Evolutionary conservation across 2,888 invertebrate species (phyloP).

Genomic region (Watsonalla cultraria): DNA sequence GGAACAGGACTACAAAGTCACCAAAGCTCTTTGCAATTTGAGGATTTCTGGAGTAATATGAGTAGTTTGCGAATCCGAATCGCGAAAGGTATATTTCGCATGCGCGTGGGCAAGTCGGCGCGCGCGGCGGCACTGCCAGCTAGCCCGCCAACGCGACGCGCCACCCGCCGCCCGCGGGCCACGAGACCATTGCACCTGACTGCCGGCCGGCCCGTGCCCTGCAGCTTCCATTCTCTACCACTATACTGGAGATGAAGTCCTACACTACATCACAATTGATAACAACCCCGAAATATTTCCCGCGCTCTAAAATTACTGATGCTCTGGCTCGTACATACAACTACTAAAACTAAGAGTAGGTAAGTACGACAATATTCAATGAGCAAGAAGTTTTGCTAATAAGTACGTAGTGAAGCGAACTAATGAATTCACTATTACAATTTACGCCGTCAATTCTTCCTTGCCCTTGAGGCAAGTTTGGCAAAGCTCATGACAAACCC

Average conservation of each 20-base stretch:
- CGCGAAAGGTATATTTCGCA: slow-evolving; percentile 57
- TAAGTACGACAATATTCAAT: no score
- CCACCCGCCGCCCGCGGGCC: slow-evolving; percentile 18
- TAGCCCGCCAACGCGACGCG: slow-evolving; percentile 14
- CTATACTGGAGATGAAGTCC: slow-evolving; percentile 31
- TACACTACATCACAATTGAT: slow-evolving; percentile 26
- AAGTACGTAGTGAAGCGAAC: no score
- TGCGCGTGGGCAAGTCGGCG: slow-evolving; percentile 67
- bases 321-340: no score
- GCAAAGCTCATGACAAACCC: no score
- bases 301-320: no score
- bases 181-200: slow-evolving; percentile 66
- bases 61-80: slow-evolving; percentile 37
- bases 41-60: slow-evolving; percentile 44
- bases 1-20: slow-evolving; percentile 34
- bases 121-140: slow-evolving; percentile 63
- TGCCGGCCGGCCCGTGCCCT: slow-evolving; percentile 41
- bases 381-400: no score
- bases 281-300: background rate
- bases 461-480: no score
- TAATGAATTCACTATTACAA: no score
- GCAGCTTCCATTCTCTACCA: slow-evolving; percentile 35
- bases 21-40: slow-evolving; percentile 37
- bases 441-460: no score
- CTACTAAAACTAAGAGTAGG: no score